Conservation (phyloP, 2,113 vertebrate genomes). For the Lepisosteus osseus region DNA sequence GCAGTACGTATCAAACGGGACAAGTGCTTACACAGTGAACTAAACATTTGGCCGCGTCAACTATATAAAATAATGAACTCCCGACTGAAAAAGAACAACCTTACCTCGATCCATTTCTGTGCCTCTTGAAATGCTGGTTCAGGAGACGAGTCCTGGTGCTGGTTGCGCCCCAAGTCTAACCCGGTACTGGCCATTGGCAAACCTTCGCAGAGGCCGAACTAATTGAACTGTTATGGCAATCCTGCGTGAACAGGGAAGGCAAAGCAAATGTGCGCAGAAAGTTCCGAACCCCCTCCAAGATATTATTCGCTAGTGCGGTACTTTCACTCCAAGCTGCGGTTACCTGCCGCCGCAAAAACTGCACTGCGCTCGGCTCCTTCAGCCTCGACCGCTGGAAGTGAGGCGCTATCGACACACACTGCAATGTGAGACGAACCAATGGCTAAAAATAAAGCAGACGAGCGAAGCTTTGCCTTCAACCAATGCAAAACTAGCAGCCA, state of each 20-base stretch:
- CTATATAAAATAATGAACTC: background rate
- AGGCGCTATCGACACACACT: slow-evolving; percentile 30
- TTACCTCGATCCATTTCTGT: slow-evolving; percentile 92
- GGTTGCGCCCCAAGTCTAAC: slow-evolving; percentile 49
- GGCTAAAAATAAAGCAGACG: slow-evolving; percentile 73
- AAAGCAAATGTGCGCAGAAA: background rate
- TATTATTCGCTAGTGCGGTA: background rate
- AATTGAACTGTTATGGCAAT: background rate
- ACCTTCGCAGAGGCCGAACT: background rate
- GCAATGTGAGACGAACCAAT: slow-evolving; percentile 45
- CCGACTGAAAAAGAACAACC: slow-evolving; percentile 18
- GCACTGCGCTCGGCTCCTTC: slow-evolving; percentile 36
- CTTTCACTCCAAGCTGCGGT: background rate
- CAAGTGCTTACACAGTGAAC: background rate
- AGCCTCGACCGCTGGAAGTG: slow-evolving; percentile 20
- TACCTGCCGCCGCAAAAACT: slow-evolving; percentile 31
- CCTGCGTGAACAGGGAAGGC: background rate
- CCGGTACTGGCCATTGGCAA: slow-evolving; percentile 76
- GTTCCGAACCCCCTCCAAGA: background rate
- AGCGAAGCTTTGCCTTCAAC: slow-evolving; percentile 44
- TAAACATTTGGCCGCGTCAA: background rate
- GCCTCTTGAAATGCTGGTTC: slow-evolving; percentile 84
- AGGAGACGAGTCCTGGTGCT: slow-evolving; percentile 57
- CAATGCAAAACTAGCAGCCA: slow-evolving; percentile 42
- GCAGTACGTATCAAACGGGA: background rate